Evolutionary conservation across 23 tunicate genomes (phyloP).

Genomic region (Halocynthia aurantium): DNA sequence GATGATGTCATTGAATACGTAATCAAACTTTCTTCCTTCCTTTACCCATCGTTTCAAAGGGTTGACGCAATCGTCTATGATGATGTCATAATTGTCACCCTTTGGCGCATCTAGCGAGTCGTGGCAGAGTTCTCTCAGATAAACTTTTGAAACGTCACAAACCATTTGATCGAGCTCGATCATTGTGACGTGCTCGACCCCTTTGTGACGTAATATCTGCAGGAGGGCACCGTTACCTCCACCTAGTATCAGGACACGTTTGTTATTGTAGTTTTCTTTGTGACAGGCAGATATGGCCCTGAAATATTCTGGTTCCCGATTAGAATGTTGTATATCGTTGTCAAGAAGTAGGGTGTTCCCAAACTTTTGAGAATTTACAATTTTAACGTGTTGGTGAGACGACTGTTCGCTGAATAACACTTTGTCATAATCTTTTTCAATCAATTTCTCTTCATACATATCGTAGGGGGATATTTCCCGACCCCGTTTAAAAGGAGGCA

Average conservation of each 20-base stretch:
- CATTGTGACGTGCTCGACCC: slow-evolving; percentile 68
- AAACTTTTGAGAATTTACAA: slow-evolving; percentile 58
- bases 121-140: slow-evolving; percentile 78
- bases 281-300: slow-evolving; percentile 67
- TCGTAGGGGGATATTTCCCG: slow-evolving; percentile 34
- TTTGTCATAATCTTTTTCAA: slow-evolving; percentile 70
- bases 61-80: slow-evolving; percentile 76
- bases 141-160: slow-evolving; percentile 57
- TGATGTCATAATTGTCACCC: slow-evolving; percentile 68
- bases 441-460: slow-evolving; percentile 1
- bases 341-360: slow-evolving; percentile 71
- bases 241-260: slow-evolving; percentile 84
- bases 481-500: slow-evolving; percentile 43
- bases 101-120: slow-evolving; percentile 54
- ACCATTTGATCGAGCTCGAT: slow-evolving; percentile 89
- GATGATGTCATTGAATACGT: no score
- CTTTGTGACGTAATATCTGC: slow-evolving; percentile 43
- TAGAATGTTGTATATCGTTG: slow-evolving; percentile 75
- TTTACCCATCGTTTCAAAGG: slow-evolving; percentile 36
- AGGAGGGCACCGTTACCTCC: slow-evolving; percentile 98
- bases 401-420: slow-evolving; percentile 52
- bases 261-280: slow-evolving; percentile 52
- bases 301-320: slow-evolving; percentile 77
- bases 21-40: slow-evolving; percentile 5
- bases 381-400: slow-evolving; percentile 62